Conservation (phyloP, 2,113 vertebrate species). For the Nansenia antarctica region DNA sequence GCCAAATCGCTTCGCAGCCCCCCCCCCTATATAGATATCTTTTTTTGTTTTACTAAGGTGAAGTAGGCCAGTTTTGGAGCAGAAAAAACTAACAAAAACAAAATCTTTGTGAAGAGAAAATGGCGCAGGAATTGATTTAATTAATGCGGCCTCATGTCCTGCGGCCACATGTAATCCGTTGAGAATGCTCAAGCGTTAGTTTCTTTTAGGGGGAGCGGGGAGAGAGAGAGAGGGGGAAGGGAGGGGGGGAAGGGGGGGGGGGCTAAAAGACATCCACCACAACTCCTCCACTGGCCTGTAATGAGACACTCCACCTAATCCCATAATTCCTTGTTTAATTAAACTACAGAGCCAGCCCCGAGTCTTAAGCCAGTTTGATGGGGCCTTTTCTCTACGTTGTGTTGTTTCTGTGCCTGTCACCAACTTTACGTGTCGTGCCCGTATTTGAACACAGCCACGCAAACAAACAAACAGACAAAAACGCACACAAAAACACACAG, state of each 20-base stretch:
- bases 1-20: slow-evolving; percentile 65
- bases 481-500: too few relatives aligned
- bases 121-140: slow-evolving; percentile 73
- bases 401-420: slow-evolving; percentile 21
- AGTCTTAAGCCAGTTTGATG: slow-evolving; percentile 63
- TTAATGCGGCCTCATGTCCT: slow-evolving; percentile 78
- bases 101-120: slow-evolving; percentile 56
- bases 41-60: too few relatives aligned
- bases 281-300: slow-evolving; percentile 74
- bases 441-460: not conserved
- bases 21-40: too few relatives aligned
- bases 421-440: slow-evolving; percentile 23
- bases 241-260: slow-evolving; percentile 34
- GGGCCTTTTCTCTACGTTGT: slow-evolving; percentile 44
- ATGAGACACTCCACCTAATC: slow-evolving; percentile 75
- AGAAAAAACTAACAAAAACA: too few relatives aligned
- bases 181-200: slow-evolving; percentile 70
- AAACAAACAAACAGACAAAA: slow-evolving; percentile 16
- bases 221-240: slow-evolving; percentile 19
- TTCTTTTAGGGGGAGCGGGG: slow-evolving; percentile 14
- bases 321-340: slow-evolving; percentile 84
- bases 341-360: slow-evolving; percentile 69
- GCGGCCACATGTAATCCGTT: slow-evolving; percentile 74
- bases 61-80: slow-evolving; percentile 36
- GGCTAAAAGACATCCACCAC: slow-evolving; percentile 71